Percentiles rank a stretch among this genome's conserved stretches.
Conservation (phyloP, 2,797 vertebrate genomes). For the Schizothorax lantsangensis region DNA sequence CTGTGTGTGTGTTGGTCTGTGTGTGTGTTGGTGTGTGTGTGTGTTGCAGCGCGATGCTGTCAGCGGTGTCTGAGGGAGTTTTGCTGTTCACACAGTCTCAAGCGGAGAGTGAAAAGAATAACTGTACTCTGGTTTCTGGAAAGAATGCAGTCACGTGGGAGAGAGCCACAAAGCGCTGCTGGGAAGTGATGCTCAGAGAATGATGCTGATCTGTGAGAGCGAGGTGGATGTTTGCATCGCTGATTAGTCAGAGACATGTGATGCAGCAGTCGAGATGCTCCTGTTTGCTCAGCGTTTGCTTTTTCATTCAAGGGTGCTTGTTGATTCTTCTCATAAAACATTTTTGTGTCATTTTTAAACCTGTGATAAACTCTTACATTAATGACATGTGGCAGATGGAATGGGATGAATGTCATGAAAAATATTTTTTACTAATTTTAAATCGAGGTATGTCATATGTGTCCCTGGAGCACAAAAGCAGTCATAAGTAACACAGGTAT, state of each 20-base stretch:
- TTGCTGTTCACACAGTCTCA: background rate
- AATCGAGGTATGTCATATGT: no score
- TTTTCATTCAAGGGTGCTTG: background rate
- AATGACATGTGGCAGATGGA: no score
- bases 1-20: no score
- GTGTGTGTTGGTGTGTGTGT: background rate
- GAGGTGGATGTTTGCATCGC: slow-evolving; percentile 45
- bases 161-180: background rate
- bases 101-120: background rate
- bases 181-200: slow-evolving; percentile 4
- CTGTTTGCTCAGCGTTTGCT: background rate
- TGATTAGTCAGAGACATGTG: slow-evolving; percentile 42
- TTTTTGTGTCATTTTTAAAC: background rate
- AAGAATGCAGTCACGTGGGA: slow-evolving; percentile 16
- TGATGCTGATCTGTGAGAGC: background rate
- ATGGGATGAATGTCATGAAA: no score
- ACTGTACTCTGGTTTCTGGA: background rate
- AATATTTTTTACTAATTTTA: no score
- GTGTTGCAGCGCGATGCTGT: background rate
- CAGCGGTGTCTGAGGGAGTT: background rate
- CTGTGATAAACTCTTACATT: no score
- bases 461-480: no score
- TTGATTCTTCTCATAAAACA: background rate
- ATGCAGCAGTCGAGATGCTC: background rate
- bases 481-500: no score